Conservation (phyloP, 2,113 vertebrate species). For the Myotis lucifugus region DNA sequence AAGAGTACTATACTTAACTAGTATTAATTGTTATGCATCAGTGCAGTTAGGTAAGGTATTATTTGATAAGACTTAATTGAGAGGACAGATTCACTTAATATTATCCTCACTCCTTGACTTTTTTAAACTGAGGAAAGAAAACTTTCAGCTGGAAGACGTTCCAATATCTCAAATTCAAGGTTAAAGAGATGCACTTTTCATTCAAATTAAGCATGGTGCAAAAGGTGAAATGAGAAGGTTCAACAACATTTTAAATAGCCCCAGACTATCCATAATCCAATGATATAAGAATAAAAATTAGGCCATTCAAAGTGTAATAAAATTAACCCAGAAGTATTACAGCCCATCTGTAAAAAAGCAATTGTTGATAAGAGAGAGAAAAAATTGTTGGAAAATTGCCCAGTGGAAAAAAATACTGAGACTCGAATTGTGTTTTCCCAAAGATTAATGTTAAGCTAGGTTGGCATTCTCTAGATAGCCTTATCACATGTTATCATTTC, state of each 20-base stretch:
- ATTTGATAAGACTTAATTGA: not conserved
- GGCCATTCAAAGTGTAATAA: not conserved
- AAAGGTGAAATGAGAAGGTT: conserved; percentile 1
- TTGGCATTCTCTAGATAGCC: not conserved
- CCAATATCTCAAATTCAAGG: not conserved
- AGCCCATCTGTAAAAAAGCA: not conserved
- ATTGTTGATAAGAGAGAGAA: not conserved
- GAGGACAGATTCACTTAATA: not conserved
- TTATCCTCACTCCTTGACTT: not conserved
- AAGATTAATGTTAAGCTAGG: not conserved
- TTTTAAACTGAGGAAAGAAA: conserved; percentile 12
- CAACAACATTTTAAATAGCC: not conserved
- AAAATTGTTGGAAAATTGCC: not conserved
- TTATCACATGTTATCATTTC: not conserved
- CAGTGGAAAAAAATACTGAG: not conserved
- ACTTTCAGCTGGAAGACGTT: not conserved
- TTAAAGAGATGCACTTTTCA: not conserved
- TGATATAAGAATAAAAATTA: not conserved
- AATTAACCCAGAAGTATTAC: conserved; percentile 16
- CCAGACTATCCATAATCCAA: not conserved
- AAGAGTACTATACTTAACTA: not conserved
- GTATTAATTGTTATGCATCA: not conserved
- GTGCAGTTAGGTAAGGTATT: not conserved
- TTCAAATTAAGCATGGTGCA: not conserved
- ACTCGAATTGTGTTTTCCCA: not conserved